These are phyloP conservation scores for Melanotaenia nigrans DNA, from an alignment of 2,797 vertebrate genomes.

Conservation along the genomic window DNA sequence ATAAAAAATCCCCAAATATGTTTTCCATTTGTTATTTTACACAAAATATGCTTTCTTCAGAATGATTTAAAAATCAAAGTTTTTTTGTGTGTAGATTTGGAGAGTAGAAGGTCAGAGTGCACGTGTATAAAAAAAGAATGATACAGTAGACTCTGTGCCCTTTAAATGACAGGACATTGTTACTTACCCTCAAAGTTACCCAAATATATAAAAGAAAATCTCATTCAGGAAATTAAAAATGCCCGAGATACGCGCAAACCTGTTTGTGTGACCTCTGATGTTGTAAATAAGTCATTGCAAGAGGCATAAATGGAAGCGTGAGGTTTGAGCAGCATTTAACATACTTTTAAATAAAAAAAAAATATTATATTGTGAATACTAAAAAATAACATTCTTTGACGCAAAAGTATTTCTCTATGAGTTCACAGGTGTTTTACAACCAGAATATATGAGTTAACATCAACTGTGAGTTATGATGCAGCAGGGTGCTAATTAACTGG, in stretches of 20 bases:
- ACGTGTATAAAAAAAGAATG: not conserved
- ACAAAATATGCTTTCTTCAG: no score
- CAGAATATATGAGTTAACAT: not conserved
- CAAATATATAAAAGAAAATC: constrained; percentile 42
- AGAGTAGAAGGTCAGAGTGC: constrained; percentile 1
- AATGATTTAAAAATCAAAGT: not conserved
- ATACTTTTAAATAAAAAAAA: not conserved
- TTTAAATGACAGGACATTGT: constrained; percentile 23
- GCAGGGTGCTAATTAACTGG: not conserved
- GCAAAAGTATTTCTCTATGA: not conserved
- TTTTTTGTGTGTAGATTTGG: not conserved
- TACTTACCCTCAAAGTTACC: constrained; percentile 25
- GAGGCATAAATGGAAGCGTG: not conserved
- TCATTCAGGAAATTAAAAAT: constrained; percentile 5
- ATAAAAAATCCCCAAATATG: not conserved
- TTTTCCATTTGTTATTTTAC: no score
- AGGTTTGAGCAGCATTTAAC: not conserved
- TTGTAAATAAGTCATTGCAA: not conserved
- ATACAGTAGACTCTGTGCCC: constrained; percentile 10
- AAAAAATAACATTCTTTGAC: not conserved
- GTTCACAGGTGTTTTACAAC: no score
- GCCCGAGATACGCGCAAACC: not conserved
- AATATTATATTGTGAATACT: not conserved
- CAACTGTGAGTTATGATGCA: no score
- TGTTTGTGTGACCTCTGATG: not conserved